These are phyloP conservation scores for Indicator indicator DNA, from an alignment of 2,113 vertebrate species.

Conservation along the genomic window DNA sequence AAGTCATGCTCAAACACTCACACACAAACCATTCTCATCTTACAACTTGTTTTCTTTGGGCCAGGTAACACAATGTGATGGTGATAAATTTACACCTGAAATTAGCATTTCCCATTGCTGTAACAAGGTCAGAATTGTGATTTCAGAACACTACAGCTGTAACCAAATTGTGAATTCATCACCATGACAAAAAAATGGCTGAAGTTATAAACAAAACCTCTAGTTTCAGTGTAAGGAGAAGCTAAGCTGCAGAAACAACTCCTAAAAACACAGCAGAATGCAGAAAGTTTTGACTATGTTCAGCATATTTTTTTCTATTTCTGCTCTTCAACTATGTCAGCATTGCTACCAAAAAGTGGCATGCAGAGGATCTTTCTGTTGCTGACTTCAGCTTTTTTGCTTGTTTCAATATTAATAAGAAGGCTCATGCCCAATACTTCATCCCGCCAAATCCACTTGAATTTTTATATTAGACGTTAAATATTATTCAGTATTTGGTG, in stretches of 20 bases:
- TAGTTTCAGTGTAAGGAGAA: background rate
- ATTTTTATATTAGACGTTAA: background rate
- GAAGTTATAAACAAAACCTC: background rate
- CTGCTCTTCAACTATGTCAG: background rate
- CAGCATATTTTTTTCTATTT: background rate
- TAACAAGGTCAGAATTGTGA: background rate
- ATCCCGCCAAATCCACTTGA: background rate
- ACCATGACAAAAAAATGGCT: background rate
- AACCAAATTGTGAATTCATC: background rate
- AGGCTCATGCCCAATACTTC: background rate
- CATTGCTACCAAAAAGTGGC: background rate
- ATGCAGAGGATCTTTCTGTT: background rate
- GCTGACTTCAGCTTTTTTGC: background rate
- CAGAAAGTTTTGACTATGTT: background rate
- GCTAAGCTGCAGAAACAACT: background rate
- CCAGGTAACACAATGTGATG: background rate
- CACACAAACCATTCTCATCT: background rate
- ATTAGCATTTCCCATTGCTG: background rate
- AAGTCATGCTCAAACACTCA: background rate
- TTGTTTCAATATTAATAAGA: background rate
- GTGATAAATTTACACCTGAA: background rate
- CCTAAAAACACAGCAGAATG: background rate
- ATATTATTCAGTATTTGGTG: background rate
- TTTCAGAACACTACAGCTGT: background rate
- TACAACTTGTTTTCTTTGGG: background rate